Evolutionary conservation across 2,113 vertebrate species (phyloP), one percentile per base, ranked within the genome.

Genomic region (Boulengeromyrus knoepffleri): DNA sequence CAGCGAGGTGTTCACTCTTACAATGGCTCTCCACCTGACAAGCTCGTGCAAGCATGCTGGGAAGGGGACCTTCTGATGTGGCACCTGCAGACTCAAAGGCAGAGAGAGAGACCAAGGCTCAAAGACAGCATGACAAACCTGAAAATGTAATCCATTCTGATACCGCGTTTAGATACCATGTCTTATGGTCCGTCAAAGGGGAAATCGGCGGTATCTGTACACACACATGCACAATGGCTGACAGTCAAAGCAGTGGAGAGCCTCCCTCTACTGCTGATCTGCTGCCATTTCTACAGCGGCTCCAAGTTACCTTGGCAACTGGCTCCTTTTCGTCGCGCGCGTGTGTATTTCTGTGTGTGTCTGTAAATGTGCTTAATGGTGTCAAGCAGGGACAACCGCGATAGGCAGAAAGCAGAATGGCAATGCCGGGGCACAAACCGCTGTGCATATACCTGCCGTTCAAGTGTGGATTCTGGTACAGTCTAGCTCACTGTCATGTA

Each of bases 221-320:
- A 87, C 31, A 52, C 87, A 66, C 74, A 66, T 27, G 39, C 77
- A 56, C 42, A 24, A 66, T 87, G 53, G 45, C 74, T 88, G 80
- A 52, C 9, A 27, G 90, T 83, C 85, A 90, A 87, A 50, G 89
- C 88, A 88, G 66, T 24, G 21, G 45, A 83, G 52, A 85, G 77
- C 62, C 15, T 52, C 46, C 12, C 47, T 42, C 49, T 85, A 85
- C 89, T 47, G 19, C 36, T n/a, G 31, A 17, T 46, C 62, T 74
- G 21, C 66, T 58, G 77, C 88, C 89, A 62, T 84, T 90, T 90
- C 80, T 53, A 21, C 56, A 24, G 53, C n/a, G 56, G 84, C 84
- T 74, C 85, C 84, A 70, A 85, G 89, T 90, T 88, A 45, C 89
- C 89, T n/a, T 90, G 89, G 86, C 58, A 90, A 90, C 89, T 46